A percentile compares a stretch with the other conserved stretches of the same genome.
phyloP scores from a whole-genome alignment of 2,888 invertebrate species.

The Lasius platythorax region DNA sequence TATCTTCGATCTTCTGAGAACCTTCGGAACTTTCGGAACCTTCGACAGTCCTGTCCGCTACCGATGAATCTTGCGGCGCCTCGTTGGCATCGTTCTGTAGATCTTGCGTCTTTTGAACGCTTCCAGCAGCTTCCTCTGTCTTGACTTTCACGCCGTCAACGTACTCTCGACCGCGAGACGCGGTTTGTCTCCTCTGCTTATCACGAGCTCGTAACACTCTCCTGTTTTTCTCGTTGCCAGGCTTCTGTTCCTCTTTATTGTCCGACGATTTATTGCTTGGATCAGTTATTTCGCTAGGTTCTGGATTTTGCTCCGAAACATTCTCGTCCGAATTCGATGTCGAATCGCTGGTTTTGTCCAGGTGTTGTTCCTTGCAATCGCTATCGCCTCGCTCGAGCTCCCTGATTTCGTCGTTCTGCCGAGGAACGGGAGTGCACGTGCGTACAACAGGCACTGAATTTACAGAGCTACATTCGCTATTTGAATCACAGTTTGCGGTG shows the following conservation, averaged over 20 bases:
- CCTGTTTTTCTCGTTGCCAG: constrained; percentile 75
- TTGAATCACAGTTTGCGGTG: constrained; percentile 40
- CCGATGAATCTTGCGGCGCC: constrained; percentile 38
- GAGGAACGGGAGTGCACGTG: constrained; percentile 3
- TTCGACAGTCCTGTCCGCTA: constrained; percentile 53
- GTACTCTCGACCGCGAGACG: constrained; percentile 52
- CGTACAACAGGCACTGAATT: constrained; percentile 27
- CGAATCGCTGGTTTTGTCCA: background rate
- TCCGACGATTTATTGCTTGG: constrained; percentile 44
- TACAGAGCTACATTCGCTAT: constrained; percentile 41
- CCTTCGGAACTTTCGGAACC: constrained; percentile 28
- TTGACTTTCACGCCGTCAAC: constrained; percentile 65
- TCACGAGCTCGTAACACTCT: constrained; percentile 81
- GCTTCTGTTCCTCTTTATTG: constrained; percentile 69
- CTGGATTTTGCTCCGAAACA: constrained; percentile 38
- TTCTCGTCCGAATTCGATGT: background rate
- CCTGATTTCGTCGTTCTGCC: background rate
- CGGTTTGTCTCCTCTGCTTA: constrained; percentile 72
- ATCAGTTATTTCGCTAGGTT: constrained; percentile 19
- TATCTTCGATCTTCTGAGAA: constrained; percentile 79
- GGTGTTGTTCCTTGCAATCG: constrained; percentile 5
- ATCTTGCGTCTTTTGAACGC: constrained; percentile 13
- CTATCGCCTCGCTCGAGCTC: constrained; percentile 26
- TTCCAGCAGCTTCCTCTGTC: constrained; percentile 54
- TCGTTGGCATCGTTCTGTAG: constrained; percentile 38